Evolutionary conservation across 2,797 vertebrate species (phyloP).

Genomic region (Gymnoscopelus braueri): DNA sequence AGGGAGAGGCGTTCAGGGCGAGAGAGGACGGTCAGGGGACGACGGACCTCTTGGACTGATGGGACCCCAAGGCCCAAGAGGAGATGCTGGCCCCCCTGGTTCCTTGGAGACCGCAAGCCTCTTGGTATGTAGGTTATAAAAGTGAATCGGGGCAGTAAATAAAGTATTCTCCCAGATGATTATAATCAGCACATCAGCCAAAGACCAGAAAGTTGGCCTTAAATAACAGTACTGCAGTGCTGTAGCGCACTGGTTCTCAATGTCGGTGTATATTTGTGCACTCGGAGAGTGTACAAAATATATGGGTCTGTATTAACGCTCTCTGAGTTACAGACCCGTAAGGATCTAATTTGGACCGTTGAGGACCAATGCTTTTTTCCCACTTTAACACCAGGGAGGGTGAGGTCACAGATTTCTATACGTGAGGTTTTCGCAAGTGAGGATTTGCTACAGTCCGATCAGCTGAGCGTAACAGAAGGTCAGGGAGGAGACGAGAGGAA

Average conservation of each 20-base stretch:
- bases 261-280: no score
- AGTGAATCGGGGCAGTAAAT: slow-evolving; percentile 13
- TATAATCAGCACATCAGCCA: slow-evolving; percentile 16
- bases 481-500: slow-evolving; percentile 50
- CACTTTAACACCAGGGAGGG: no score
- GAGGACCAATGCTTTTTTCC: no score
- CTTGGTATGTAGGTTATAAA: slow-evolving; percentile 75
- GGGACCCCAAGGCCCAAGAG: slow-evolving; percentile 85
- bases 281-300: no score
- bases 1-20: slow-evolving; percentile 93
- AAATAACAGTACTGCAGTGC: no score
- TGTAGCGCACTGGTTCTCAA: no score
- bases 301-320: no score
- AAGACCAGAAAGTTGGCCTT: no score
- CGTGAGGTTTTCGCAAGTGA: no score
- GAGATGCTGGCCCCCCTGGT: slow-evolving; percentile 87
- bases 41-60: slow-evolving; percentile 82
- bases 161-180: slow-evolving; percentile 25
- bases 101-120: slow-evolving; percentile 76
- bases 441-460: slow-evolving; percentile 69
- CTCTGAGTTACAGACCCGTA: no score
- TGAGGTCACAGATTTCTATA: slow-evolving; percentile 48
- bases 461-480: slow-evolving; percentile 65
- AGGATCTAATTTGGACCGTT: no score
- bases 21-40: slow-evolving; percentile 89